phyloP scores from a whole-genome alignment of 92 coral and sea anemone genomes.

The Umimayanthus kanabou region DNA sequence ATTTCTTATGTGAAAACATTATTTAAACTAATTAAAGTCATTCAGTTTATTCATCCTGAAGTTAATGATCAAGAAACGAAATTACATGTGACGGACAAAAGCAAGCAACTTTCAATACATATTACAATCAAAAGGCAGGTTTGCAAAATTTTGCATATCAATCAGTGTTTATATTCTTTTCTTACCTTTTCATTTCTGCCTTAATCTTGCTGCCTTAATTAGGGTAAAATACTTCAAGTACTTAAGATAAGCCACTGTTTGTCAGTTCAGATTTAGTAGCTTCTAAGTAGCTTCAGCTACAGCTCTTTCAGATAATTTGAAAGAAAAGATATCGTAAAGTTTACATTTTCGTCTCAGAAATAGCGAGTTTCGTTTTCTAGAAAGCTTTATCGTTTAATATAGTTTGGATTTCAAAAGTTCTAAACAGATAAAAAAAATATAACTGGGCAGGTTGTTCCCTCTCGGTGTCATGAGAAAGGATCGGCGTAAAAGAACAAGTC shows the following conservation, averaged over 20 bases:
- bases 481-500: too few relatives aligned
- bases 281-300: too few relatives aligned
- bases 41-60: neutral
- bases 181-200: neutral
- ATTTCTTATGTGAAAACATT: too few relatives aligned
- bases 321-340: too few relatives aligned
- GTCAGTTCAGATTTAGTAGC: neutral
- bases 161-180: too few relatives aligned
- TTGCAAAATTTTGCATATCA: neutral
- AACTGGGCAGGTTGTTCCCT: too few relatives aligned
- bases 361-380: too few relatives aligned
- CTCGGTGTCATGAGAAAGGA: too few relatives aligned
- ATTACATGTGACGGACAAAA: neutral
- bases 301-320: too few relatives aligned
- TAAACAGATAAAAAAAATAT: too few relatives aligned
- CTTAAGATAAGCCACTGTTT: neutral
- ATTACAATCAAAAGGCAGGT: too few relatives aligned
- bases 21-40: neutral
- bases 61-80: neutral
- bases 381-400: neutral
- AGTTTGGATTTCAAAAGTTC: neutral
- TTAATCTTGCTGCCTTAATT: neutral
- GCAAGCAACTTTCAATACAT: neutral
- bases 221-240: neutral
- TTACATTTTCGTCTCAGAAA: too few relatives aligned